Percentiles rank a stretch among this genome's conserved stretches.
These are phyloP conservation scores for Euura lappo DNA, from an alignment of 1,140 invertebrate species.

Conservation along the genomic window DNA sequence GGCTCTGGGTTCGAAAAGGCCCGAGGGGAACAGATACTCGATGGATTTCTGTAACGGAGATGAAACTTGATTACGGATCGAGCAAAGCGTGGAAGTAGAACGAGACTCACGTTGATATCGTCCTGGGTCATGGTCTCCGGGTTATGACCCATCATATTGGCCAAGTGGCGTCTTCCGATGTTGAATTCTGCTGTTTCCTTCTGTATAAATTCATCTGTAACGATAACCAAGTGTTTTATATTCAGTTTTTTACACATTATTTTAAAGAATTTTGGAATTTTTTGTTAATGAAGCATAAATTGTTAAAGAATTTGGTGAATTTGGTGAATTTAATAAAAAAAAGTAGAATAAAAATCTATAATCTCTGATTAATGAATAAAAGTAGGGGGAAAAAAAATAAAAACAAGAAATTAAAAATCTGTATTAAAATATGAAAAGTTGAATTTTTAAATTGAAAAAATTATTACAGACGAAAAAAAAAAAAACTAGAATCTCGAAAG, in stretches of 20 bases:
- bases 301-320: not conserved
- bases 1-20: constrained; percentile 81
- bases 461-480: no score
- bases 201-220: constrained; percentile 82
- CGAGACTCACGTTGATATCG: constrained; percentile 79
- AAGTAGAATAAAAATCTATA: no score
- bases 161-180: constrained; percentile 92
- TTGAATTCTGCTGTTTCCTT: constrained; percentile 83
- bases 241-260: constrained; percentile 11
- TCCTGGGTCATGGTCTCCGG: constrained; percentile 85
- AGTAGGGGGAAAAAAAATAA: no score
- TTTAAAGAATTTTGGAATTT: constrained; percentile 15
- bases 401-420: no score
- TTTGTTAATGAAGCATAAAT: not conserved
- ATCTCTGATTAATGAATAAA: no score
- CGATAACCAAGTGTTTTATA: constrained; percentile 17
- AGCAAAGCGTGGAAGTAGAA: not conserved
- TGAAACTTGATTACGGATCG: constrained; percentile 11
- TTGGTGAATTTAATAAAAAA: no score
- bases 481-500: no score
- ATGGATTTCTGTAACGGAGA: constrained; percentile 76
- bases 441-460: no score
- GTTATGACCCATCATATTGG: constrained; percentile 98
- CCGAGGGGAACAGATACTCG: constrained; percentile 91
- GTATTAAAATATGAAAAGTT: no score